These are phyloP conservation scores for Xiphorhynchus elegans DNA, from an alignment of 2,113 vertebrate species.

Conservation along the genomic window DNA sequence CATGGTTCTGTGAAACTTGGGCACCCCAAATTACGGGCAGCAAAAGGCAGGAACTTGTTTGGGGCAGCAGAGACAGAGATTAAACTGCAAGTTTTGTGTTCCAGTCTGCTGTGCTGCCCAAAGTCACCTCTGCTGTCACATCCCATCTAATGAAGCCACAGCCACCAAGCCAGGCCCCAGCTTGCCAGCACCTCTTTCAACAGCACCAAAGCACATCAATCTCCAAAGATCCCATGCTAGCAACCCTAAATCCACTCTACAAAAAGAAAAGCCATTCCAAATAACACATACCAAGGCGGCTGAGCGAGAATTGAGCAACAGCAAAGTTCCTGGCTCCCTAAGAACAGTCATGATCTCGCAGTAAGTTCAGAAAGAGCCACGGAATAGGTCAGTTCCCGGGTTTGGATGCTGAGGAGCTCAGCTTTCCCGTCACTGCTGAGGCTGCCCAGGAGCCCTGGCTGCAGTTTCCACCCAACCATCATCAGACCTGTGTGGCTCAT, in stretches of 20 bases:
- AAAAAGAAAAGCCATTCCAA: not conserved
- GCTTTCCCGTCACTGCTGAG: not conserved
- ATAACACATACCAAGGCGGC: not conserved
- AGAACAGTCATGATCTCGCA: not conserved
- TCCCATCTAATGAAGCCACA: not conserved
- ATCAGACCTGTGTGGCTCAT: not conserved
- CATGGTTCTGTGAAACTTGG: accelerated
- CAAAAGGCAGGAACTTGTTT: not conserved
- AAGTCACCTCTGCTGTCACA: not conserved
- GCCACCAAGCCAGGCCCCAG: not conserved
- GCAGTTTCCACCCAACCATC: not conserved
- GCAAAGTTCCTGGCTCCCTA: not conserved
- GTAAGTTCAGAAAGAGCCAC: not conserved
- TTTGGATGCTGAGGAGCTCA: not conserved
- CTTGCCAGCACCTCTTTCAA: not conserved
- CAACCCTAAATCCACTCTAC: not conserved
- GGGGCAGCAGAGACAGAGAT: not conserved
- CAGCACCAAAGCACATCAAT: not conserved
- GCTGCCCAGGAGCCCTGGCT: not conserved
- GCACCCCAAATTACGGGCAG: not conserved
- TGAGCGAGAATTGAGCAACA: conserved; percentile 4
- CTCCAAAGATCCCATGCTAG: not conserved
- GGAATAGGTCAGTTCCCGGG: not conserved
- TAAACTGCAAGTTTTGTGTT: not conserved
- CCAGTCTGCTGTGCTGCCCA: not conserved